These are phyloP conservation scores for Conus canariensis DNA, from an alignment of 2,888 invertebrate species.

Conservation along the genomic window DNA sequence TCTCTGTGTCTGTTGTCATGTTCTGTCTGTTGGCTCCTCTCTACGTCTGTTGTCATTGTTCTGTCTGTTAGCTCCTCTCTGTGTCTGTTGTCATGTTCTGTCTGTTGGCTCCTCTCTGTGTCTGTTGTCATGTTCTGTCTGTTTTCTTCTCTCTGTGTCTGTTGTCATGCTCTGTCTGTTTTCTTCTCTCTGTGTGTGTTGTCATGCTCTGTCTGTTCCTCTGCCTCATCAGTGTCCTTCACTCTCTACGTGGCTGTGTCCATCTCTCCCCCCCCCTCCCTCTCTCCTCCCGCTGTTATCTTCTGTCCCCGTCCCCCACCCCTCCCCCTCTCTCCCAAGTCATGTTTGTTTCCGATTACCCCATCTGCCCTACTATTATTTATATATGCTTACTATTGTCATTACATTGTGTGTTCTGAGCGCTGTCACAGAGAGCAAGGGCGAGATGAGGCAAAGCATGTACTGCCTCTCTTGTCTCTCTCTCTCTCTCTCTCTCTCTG, in stretches of 20 bases:
- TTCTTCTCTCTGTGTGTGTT: not conserved
- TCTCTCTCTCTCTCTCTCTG: constrained; percentile 23
- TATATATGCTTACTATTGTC: too few species aligned
- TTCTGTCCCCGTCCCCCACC: not conserved
- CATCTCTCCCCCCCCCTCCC: not conserved
- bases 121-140: not conserved
- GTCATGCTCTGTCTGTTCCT: not conserved
- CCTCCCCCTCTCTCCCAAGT: not conserved
- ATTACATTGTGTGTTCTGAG: too few species aligned
- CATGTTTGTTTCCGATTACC: too few species aligned
- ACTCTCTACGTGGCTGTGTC: not conserved
- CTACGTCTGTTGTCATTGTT: not conserved
- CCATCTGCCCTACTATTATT: too few species aligned
- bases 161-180: not conserved
- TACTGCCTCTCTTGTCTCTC: not conserved
- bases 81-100: too few species aligned
- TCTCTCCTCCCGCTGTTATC: too few species aligned
- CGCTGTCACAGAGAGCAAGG: too few species aligned
- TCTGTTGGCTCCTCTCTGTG: too few species aligned
- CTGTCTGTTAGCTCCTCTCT: too few species aligned
- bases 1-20: not conserved
- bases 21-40: not conserved
- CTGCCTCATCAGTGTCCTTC: too few species aligned
- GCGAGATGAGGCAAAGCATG: too few species aligned
- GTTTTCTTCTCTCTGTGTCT: not conserved